Evolutionary conservation across 2,797 vertebrate genomes (phyloP).

Genomic region (Alosa sapidissima): DNA sequence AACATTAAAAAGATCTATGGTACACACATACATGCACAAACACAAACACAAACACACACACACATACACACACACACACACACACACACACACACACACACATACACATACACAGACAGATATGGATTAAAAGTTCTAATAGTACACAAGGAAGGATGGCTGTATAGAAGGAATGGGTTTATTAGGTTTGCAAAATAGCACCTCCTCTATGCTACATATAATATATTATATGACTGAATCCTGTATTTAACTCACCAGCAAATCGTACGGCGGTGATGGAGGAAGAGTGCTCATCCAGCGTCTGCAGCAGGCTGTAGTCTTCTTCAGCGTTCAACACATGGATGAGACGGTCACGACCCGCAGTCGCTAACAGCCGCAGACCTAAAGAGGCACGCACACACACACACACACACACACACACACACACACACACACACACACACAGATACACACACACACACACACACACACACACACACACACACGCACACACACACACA

Average conservation of each 20-base stretch:
- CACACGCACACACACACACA: conserved; percentile 16
- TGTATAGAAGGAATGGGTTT: no score
- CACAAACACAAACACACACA: background rate
- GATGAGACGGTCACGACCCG: conserved; percentile 91
- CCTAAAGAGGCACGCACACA: conserved; percentile 66
- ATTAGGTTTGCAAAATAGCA: no score
- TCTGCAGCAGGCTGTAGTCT: conserved; percentile 88
- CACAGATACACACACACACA: conserved; percentile 62
- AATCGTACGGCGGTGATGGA: conserved; percentile 94
- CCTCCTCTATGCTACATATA: no score
- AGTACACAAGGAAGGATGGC: no score
- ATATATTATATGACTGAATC: no score
- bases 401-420: background rate
- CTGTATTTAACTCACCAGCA: conserved; percentile 67
- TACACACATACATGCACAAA: background rate
- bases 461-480: conserved; percentile 11
- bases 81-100: background rate
- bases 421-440: background rate
- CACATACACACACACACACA: background rate
- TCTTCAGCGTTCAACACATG: conserved; percentile 86
- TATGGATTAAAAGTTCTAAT: no score
- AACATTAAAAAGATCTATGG: background rate
- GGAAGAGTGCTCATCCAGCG: conserved; percentile 93
- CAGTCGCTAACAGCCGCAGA: conserved; percentile 88
- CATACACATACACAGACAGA: background rate